Conservation (phyloP, 2,888 invertebrate species). For the Pogonocherus hispidulus region DNA sequence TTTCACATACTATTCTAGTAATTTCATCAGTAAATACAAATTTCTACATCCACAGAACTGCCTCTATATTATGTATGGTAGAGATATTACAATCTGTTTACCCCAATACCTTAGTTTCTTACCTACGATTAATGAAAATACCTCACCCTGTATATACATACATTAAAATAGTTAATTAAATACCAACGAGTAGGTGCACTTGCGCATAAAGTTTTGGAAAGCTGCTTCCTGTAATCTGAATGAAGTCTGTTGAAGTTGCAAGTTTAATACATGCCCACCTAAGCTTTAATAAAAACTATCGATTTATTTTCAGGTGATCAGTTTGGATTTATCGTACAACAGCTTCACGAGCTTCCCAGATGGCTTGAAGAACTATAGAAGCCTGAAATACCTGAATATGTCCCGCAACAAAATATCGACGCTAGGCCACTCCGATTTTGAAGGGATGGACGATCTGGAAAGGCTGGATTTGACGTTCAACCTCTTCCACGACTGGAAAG, state of each 20-base stretch:
- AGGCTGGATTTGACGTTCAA: constrained; percentile 77
- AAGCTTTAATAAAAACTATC: constrained; percentile 10
- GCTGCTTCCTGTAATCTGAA: background rate
- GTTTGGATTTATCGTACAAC: constrained; percentile 77
- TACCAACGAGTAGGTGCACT: no score
- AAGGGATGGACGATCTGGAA: constrained; percentile 71
- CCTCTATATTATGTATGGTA: no score
- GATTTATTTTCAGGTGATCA: constrained; percentile 72
- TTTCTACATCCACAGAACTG: no score
- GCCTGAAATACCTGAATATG: constrained; percentile 72
- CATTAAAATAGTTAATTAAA: no score
- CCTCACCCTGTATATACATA: background rate
- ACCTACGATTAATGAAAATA: no score
- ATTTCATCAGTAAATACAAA: no score
- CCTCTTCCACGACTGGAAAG: constrained; percentile 73
- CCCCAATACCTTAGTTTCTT: no score
- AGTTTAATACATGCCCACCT: constrained; percentile 6
- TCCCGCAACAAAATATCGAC: constrained; percentile 64
- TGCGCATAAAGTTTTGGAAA: background rate
- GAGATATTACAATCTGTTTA: no score
- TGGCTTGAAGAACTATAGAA: constrained; percentile 69
- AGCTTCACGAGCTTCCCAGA: constrained; percentile 72
- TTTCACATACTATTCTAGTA: no score
- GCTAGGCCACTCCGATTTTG: constrained; percentile 51
- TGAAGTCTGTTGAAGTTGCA: background rate